Conservation (phyloP, 2,113 vertebrate genomes). For the Galbula dea region DNA sequence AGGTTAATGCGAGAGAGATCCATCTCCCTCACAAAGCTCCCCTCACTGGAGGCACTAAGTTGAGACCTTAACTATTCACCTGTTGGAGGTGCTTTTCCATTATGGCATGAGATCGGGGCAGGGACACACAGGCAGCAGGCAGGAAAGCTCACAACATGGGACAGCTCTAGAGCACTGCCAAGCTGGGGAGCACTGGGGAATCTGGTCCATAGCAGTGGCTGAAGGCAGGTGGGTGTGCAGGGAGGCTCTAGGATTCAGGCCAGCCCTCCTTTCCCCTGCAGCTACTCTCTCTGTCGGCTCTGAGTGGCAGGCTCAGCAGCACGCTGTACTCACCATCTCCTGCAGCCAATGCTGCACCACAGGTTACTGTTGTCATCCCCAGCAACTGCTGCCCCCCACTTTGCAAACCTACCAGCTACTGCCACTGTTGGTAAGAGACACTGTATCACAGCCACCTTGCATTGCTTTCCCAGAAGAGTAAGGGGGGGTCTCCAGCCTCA, state of each 20-base stretch:
- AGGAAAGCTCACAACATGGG: fast-evolving
- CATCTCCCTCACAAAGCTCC: conserved; percentile 35
- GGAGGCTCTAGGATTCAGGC: neutral
- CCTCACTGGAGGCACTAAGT: conserved; percentile 22
- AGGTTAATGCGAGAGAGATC: conserved; percentile 49
- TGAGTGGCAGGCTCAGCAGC: neutral
- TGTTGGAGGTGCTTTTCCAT: conserved; percentile 58
- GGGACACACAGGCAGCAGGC: neutral
- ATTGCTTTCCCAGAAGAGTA: fast-evolving
- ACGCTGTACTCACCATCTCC: neutral
- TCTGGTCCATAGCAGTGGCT: neutral
- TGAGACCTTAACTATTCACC: conserved; percentile 62
- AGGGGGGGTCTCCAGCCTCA: neutral
- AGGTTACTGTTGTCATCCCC: neutral
- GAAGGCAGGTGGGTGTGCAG: neutral
- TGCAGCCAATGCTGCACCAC: neutral
- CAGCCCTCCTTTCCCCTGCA: neutral
- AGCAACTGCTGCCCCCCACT: fast-evolving
- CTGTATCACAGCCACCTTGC: neutral
- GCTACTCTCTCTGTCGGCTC: neutral
- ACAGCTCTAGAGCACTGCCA: neutral
- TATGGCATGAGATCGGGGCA: neutral
- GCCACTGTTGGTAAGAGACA: neutral
- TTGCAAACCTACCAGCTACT: neutral
- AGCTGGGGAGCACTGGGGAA: fast-evolving